Evolutionary conservation across 1,140 invertebrate genomes (phyloP).

Genomic region (Agraylea sexmaculata): DNA sequence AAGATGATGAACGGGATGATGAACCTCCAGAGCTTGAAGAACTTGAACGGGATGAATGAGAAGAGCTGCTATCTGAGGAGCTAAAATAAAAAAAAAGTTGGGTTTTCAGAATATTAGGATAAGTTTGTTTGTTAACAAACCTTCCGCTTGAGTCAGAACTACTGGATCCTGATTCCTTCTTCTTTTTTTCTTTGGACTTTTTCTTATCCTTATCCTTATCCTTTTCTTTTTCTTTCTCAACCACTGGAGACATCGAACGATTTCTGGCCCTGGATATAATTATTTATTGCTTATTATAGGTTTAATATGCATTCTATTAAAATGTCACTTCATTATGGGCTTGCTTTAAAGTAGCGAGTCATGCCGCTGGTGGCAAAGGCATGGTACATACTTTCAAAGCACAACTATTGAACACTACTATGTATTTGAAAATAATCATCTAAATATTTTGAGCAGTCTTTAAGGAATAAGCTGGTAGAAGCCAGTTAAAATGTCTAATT

Average conservation of each 20-base stretch:
- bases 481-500: too few relatives aligned
- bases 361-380: too few relatives aligned
- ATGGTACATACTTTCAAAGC: too few relatives aligned
- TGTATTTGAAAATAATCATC: too few relatives aligned
- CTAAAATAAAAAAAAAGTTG: constrained; percentile 32
- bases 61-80: constrained; percentile 66
- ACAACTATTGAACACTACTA: too few relatives aligned
- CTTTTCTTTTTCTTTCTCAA: too few relatives aligned
- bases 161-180: constrained; percentile 57
- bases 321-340: too few relatives aligned
- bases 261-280: constrained; percentile 47
- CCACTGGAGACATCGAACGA: constrained; percentile 46
- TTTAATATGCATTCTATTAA: too few relatives aligned
- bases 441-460: too few relatives aligned
- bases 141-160: constrained; percentile 66
- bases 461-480: too few relatives aligned
- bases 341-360: too few relatives aligned
- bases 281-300: too few relatives aligned
- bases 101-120: neutral
- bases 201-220: constrained; percentile 64
- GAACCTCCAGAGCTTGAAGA: constrained; percentile 59
- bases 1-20: constrained; percentile 45
- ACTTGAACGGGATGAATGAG: constrained; percentile 59
- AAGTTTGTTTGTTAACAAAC: constrained; percentile 32
- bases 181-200: constrained; percentile 52